phyloP scores from a whole-genome alignment of 2,888 invertebrate genomes.

The Acronicta leporina region DNA sequence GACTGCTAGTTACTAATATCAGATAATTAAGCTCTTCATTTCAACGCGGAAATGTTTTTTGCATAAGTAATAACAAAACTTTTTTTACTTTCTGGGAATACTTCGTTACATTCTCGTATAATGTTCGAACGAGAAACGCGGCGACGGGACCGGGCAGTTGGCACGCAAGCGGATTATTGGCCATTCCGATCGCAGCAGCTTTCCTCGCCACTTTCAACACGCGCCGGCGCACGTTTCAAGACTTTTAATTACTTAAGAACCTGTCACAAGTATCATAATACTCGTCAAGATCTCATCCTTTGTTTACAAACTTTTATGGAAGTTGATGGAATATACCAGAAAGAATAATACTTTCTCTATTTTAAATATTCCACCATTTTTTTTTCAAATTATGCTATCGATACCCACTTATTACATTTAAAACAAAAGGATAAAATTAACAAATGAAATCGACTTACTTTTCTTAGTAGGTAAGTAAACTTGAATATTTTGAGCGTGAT shows the following conservation, averaged over 20 bases:
- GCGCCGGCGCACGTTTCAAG: conserved; percentile 72
- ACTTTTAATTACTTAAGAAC: conserved; percentile 80
- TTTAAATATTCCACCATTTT: background rate
- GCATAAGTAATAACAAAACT: conserved; percentile 32
- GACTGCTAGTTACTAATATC: background rate
- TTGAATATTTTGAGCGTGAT: conserved; percentile 54
- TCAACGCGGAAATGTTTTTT: conserved; percentile 5
- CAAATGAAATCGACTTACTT: conserved; percentile 25
- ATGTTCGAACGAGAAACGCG: conserved; percentile 55
- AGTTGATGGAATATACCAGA: conserved; percentile 2
- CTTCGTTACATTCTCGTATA: conserved; percentile 31
- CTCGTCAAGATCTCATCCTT: conserved; percentile 41
- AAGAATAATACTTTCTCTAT: background rate
- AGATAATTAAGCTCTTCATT: conserved; percentile 1
- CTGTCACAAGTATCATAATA: conserved; percentile 58
- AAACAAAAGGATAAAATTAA: background rate
- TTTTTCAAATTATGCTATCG: too few species aligned
- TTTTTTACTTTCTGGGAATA: conserved; percentile 38
- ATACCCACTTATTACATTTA: background rate
- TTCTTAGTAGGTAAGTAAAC: conserved; percentile 51
- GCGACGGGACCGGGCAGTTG: conserved; percentile 54
- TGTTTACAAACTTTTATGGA: conserved; percentile 42
- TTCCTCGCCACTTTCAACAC: conserved; percentile 85
- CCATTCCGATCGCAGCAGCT: conserved; percentile 81
- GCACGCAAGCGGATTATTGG: conserved; percentile 78